Evolutionary conservation across 2,888 invertebrate species (phyloP).

Genomic region (Argyra leucocephala): DNA sequence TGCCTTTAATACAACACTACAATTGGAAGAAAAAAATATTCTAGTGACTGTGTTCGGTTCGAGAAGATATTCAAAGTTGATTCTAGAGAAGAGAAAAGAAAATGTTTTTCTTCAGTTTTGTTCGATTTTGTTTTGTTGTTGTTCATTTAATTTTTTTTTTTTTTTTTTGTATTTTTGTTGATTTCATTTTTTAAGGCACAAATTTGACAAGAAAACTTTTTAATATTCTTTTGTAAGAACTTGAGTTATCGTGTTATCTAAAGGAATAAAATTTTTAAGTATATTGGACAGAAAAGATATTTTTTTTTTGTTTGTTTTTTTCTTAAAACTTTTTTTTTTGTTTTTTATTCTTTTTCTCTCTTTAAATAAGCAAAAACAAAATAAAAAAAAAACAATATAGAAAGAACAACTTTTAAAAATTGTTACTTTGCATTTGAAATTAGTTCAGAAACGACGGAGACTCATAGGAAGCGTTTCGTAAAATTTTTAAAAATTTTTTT

Average conservation of each 20-base stretch:
- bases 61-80: background rate
- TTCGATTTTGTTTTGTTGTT: background rate
- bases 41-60: no score
- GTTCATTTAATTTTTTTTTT: background rate
- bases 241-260: background rate
- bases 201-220: slow-evolving; percentile 6
- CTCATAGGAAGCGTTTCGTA: no score
- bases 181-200: background rate
- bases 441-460: no score
- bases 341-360: no score
- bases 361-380: background rate
- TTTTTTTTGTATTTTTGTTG: background rate
- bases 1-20: no score
- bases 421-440: background rate
- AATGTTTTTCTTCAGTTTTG: background rate
- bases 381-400: background rate
- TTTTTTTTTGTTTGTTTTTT: no score
- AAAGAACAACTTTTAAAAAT: background rate
- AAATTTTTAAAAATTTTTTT: no score
- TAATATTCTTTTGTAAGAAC: background rate
- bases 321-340: no score
- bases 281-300: background rate
- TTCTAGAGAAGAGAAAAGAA: background rate
- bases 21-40: background rate
- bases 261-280: background rate